Evolutionary conservation across 2,888 invertebrate species (phyloP).

Genomic region (Hirtodrosophila confusa): DNA sequence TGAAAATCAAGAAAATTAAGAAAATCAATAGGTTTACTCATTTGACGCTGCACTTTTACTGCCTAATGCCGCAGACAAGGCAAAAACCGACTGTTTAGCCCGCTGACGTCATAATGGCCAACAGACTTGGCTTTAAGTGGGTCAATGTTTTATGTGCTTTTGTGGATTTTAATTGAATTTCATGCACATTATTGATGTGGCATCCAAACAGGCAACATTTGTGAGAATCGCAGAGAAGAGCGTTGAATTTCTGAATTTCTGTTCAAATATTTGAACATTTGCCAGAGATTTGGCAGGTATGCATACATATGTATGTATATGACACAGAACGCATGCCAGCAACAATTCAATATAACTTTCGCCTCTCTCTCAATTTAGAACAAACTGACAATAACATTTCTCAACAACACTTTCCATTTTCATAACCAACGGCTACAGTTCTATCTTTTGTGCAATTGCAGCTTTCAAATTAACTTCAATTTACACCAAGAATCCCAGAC

Average conservation of each 20-base stretch:
- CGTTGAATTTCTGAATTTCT: neutral
- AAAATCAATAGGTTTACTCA: conserved; percentile 64
- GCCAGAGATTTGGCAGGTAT: conserved; percentile 10
- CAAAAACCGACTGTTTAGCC: conserved; percentile 20
- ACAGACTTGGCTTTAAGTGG: conserved; percentile 53
- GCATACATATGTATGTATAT: too few species aligned
- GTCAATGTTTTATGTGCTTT: conserved; percentile 67
- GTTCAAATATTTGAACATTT: conserved; percentile 1
- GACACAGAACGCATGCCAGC: neutral
- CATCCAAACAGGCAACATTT: conserved; percentile 4
- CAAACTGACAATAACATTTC: conserved; percentile 13
- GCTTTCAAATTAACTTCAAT: conserved; percentile 72
- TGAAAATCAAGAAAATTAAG: conserved; percentile 8
- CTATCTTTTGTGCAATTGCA: conserved; percentile 57
- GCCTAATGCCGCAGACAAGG: conserved; percentile 15
- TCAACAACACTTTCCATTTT: conserved; percentile 45
- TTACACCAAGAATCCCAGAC: conserved; percentile 55
- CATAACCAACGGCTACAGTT: neutral
- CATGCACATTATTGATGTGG: conserved; percentile 42
- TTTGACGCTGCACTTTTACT: conserved; percentile 60
- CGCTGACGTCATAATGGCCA: conserved; percentile 66
- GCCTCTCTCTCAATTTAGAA: conserved; percentile 36
- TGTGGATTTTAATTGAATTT: conserved; percentile 62
- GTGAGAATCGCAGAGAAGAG: too few species aligned
- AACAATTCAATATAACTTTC: neutral